phyloP scores from a whole-genome alignment of 1,140 invertebrate species.

The Coelopa frigida region DNA sequence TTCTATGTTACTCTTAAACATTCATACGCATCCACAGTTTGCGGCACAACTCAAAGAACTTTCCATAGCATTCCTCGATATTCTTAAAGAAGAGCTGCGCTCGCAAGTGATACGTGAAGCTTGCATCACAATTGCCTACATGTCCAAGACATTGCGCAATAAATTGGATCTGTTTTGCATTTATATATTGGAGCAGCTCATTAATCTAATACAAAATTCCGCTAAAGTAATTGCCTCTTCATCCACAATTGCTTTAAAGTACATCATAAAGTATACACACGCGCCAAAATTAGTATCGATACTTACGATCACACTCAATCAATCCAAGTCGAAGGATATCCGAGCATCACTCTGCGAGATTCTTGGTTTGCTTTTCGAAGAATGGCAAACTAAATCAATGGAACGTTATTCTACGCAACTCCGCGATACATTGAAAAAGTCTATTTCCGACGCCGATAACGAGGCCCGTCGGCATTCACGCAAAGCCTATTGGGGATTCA shows the following conservation, averaged over 20 bases:
- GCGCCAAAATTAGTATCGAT: slow-evolving; percentile 78
- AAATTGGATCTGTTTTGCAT: slow-evolving; percentile 83
- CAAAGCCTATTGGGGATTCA: slow-evolving; percentile 86
- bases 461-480: slow-evolving; percentile 72
- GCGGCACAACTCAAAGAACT: slow-evolving; percentile 66
- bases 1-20: slow-evolving; percentile 72
- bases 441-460: slow-evolving; percentile 85
- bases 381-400: slow-evolving; percentile 73
- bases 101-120: slow-evolving; percentile 76
- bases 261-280: slow-evolving; percentile 85
- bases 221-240: slow-evolving; percentile 94
- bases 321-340: slow-evolving; percentile 89
- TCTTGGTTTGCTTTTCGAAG: slow-evolving; percentile 72
- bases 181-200: slow-evolving; percentile 70
- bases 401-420: slow-evolving; percentile 74
- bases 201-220: slow-evolving; percentile 90
- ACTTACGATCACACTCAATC: slow-evolving; percentile 66
- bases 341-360: slow-evolving; percentile 71
- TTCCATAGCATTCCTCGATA: slow-evolving; percentile 72
- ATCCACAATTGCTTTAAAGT: slow-evolving; percentile 76
- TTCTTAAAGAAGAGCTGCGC: slow-evolving; percentile 78
- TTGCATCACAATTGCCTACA: slow-evolving; percentile 88
- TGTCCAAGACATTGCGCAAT: slow-evolving; percentile 73
- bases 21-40: slow-evolving; percentile 73
- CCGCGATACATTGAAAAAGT: slow-evolving; percentile 80